Evolutionary conservation across 2,113 vertebrate species (phyloP), one percentile per base, ranked within the genome.

Genomic region (Megaleporinus macrocephalus): DNA sequence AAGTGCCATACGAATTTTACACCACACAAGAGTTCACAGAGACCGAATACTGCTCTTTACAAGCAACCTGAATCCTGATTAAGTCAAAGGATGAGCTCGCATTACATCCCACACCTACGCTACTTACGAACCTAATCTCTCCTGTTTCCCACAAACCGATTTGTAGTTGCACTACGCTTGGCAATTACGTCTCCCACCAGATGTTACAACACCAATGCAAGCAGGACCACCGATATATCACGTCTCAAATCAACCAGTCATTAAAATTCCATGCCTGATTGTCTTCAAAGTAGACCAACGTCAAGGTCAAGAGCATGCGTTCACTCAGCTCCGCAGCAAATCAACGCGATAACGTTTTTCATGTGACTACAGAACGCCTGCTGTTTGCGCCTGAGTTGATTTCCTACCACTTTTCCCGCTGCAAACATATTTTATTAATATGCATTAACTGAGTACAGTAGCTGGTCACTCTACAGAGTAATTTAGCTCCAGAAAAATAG

Each of bases 361-460:
- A 9, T 22, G n/a, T 57, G 20, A 57, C 1, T 57, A n/a, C 18
- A 22, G 20, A 1, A n/a, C 3, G 2, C 3, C 6, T 22, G 5
- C 18, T 57, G 0, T 47, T 51, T 51, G 49, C 16, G 15, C 49
- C 3, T 13, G 49, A 51, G 14, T 16, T 51, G 49, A 51, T 51
- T 51, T 51, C 15, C 49, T n/a, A 18, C 30, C 29, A 22, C 65
- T 13, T 57, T 70, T 13, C 65, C 51, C 5, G 11, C 4, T 44
- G 41, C 41, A 44, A 44, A 79, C 77, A 61, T 18, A 2, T 24
- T 71, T 59, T 44, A 26, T 71, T 14, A 24, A 53, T 41, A 20
- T 69, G 65, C 33, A 76, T 76, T 76, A 78, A 20, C 51, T n/a
- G 2, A 30, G 41, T 76, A 44, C 55, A 63, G 27, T 53, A 30